Evolutionary conservation across 2,797 vertebrate genomes (phyloP), one percentile per base, ranked within the genome.

Genomic region (Spinus pinus): DNA sequence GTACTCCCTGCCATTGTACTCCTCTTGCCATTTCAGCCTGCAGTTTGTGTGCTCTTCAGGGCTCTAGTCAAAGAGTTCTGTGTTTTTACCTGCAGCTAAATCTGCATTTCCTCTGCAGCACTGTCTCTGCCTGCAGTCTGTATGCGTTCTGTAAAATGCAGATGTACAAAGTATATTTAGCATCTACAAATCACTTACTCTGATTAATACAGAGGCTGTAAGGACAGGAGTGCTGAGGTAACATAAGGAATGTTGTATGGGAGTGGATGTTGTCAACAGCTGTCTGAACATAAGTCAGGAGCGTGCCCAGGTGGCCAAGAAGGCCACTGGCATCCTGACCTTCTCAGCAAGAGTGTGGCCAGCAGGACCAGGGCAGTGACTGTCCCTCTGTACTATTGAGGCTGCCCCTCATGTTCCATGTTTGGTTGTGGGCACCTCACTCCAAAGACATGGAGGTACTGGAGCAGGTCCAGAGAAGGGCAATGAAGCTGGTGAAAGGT

Each of bases 381-480:
- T 3, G 0, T 28, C 2, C 10, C 30, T 1, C 54, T 42, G 19
- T 21, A 28, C 25, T 62, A 3, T 1, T 37, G 16, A 69, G 35
- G 23, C 41, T 41, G 23, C 10, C 8, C 9, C 14, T 53, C 7
- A 2, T 19, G 15, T 21, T 10, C 12, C 2, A 0, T 46, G 60
- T 23, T 46, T 2, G 3, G 5, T 7, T 46, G 42, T 33, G 30
- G 25, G 14, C 10, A 24, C 13, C 37, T 75, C 7, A 9, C 31
- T 22, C 6, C 27, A 15, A 25, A 14, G 30, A 25, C 31, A 14
- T 1, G 54, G 62, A 62, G 23, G 16, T 5, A 9, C 42, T 81
- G 42, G 27, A 42, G 11, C 1, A 0, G 5, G 14, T 69, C 41
- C 19, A 24, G 35, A 56, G 42, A 56, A 44, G 7, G 31, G 19